These are phyloP conservation scores for Eulimnadia texana DNA, from an alignment of 1,140 invertebrate species.

Conservation along the genomic window DNA sequence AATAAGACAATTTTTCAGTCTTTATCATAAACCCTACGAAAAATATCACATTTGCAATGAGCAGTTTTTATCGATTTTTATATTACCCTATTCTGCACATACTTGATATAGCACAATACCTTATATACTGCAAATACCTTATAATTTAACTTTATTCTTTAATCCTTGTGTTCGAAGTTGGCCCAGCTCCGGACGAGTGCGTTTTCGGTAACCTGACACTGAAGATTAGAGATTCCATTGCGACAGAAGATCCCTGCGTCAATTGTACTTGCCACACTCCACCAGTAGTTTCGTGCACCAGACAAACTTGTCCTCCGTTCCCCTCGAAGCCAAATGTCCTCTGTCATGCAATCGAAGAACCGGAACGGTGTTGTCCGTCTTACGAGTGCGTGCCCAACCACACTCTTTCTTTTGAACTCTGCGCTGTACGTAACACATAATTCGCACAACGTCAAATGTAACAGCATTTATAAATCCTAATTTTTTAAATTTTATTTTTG, in stretches of 20 bases:
- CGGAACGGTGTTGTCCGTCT: conserved; percentile 1
- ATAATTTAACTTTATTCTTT: conserved; percentile 72
- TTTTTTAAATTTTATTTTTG: not conserved
- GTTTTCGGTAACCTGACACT: conserved; percentile 3
- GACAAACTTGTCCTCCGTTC: not conserved
- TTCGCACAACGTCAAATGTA: not conserved
- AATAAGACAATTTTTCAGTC: too few relatives aligned
- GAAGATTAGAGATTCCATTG: conserved; percentile 1
- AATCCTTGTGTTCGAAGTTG: conserved; percentile 61
- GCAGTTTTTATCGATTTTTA: too few relatives aligned
- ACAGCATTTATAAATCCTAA: not conserved
- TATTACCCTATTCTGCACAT: too few relatives aligned
- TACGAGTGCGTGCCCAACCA: conserved; percentile 1
- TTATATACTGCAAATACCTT: not conserved
- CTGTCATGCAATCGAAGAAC: not conserved
- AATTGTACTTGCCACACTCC: conserved; percentile 10
- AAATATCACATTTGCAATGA: too few relatives aligned
- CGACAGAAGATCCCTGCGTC: not conserved
- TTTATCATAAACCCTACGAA: too few relatives aligned
- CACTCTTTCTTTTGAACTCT: not conserved
- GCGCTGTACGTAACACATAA: not conserved
- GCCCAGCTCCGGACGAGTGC: conserved; percentile 30
- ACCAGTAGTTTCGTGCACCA: conserved; percentile 8
- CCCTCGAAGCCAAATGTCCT: not conserved
- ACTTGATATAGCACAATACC: too few relatives aligned